These are phyloP conservation scores for Oxyura jamaicensis DNA, from an alignment of 2,113 vertebrate species.

Conservation along the genomic window DNA sequence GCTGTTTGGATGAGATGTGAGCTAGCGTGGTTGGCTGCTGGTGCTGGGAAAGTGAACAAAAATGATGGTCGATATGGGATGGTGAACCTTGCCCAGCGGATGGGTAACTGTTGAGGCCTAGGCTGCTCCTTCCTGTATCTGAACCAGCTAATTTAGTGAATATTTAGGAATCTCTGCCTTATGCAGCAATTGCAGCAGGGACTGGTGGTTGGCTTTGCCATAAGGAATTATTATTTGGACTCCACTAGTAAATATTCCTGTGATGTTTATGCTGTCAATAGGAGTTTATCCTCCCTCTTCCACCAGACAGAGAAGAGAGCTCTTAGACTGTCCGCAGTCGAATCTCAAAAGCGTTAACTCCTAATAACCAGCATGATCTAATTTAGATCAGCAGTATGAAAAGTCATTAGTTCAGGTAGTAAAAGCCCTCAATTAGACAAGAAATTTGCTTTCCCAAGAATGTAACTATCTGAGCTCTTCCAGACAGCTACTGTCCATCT, in stretches of 20 bases:
- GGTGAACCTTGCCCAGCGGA: background rate
- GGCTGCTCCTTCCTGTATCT: background rate
- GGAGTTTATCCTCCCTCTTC: background rate
- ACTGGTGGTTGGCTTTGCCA: background rate
- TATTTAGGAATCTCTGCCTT: background rate
- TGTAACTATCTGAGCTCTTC: background rate
- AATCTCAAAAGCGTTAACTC: background rate
- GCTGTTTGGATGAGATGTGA: background rate
- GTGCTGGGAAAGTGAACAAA: background rate
- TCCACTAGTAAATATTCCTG: background rate
- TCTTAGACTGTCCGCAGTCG: background rate
- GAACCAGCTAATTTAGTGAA: background rate
- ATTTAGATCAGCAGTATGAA: background rate
- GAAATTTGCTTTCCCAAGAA: background rate
- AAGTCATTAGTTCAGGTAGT: background rate
- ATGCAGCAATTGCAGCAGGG: background rate
- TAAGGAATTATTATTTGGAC: background rate
- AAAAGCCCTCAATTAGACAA: background rate
- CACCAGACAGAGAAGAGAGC: background rate
- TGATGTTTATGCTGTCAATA: background rate
- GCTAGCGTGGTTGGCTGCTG: background rate
- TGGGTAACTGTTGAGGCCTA: background rate
- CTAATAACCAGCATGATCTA: background rate
- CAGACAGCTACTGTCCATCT: background rate
- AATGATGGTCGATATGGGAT: fast-evolving